Evolutionary conservation across 2,113 vertebrate genomes (phyloP).

Genomic region (Malurus elegans): DNA sequence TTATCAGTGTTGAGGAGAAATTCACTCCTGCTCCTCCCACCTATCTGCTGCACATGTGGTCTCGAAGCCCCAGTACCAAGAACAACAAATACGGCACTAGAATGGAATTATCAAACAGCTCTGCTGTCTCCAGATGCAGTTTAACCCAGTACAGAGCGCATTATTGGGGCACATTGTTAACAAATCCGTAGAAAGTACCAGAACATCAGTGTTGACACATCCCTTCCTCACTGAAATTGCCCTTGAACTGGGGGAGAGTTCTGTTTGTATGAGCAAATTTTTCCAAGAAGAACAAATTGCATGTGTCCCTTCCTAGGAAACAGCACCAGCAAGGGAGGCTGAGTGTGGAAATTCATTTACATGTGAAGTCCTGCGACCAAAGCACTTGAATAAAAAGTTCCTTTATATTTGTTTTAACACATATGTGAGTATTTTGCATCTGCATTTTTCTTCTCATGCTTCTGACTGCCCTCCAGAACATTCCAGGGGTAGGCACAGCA

Average conservation of each 20-base stretch:
- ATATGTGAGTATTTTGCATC: background rate
- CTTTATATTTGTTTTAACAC: background rate
- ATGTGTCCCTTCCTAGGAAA: background rate
- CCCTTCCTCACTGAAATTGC: background rate
- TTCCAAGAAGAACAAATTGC: background rate
- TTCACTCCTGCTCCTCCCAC: background rate
- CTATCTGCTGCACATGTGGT: background rate
- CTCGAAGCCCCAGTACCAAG: background rate
- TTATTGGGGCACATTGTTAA: background rate
- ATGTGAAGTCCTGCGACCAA: background rate
- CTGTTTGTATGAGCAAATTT: constrained; percentile 8
- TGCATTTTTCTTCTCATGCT: background rate
- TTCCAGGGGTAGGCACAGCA: background rate
- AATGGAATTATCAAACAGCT: background rate
- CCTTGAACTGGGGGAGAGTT: background rate
- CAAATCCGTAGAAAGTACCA: background rate
- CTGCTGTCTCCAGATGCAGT: background rate
- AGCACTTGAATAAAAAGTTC: background rate
- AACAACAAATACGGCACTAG: background rate
- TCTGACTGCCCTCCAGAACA: background rate
- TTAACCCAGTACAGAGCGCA: background rate
- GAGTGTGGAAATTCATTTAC: background rate
- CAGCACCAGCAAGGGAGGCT: background rate
- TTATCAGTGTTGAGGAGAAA: background rate
- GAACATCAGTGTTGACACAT: background rate